Evolutionary conservation across 2,113 vertebrate genomes (phyloP).

Genomic region (Prinia subflava): DNA sequence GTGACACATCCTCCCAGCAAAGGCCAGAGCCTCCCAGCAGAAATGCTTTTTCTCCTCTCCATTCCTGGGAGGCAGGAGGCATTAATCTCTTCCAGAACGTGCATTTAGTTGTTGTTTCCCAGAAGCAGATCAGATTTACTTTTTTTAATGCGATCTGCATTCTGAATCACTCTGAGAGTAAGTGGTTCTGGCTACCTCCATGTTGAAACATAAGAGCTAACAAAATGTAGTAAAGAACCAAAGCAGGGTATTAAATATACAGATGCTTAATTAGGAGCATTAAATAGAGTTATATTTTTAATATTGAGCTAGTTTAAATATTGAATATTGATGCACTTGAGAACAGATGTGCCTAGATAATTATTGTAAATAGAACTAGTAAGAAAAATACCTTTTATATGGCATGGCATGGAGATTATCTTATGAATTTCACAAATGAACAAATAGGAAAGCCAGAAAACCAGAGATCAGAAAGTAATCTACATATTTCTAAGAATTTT

Average conservation of each 20-base stretch:
- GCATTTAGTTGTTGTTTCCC: slow-evolving; percentile 29
- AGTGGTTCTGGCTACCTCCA: not conserved
- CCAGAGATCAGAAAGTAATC: not conserved
- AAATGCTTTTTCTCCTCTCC: not conserved
- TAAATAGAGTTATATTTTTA: not conserved
- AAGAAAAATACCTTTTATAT: not conserved
- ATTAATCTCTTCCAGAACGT: not conserved
- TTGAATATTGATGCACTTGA: not conserved
- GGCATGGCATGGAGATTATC: not conserved
- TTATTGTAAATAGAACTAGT: not conserved
- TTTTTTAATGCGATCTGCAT: not conserved
- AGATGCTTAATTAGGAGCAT: not conserved
- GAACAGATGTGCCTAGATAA: not conserved
- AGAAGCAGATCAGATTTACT: slow-evolving; percentile 13
- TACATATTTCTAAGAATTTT: not conserved
- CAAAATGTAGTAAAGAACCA: not conserved
- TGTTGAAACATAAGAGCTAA: not conserved
- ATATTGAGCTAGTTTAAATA: slow-evolving; percentile 17
- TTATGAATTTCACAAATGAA: not conserved
- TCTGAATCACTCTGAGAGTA: not conserved
- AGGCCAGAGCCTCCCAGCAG: not conserved
- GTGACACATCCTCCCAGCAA: not conserved
- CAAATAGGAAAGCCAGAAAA: not conserved
- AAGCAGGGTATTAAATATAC: not conserved
- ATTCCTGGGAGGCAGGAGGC: not conserved